Evolutionary conservation across 2,888 invertebrate genomes (phyloP), one percentile per base, ranked within the genome.

Genomic region (Drosophila mulleri): DNA sequence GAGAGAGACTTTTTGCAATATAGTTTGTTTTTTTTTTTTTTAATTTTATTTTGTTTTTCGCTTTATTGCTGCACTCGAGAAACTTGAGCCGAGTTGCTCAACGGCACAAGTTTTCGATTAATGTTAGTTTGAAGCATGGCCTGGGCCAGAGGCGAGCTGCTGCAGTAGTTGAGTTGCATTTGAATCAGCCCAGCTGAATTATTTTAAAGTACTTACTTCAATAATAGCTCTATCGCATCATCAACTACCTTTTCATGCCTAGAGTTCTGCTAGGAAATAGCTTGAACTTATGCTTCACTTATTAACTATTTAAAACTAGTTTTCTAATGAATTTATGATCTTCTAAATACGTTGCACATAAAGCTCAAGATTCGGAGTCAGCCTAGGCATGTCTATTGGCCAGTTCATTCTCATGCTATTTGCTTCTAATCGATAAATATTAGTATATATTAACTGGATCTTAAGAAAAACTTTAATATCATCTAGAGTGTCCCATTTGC

Each of bases 61-160:
- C 6, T 53, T 37, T 41, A 41, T 41, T 54, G 54, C 39, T 39
- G 54, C 54, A 41, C 54, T 54, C 26, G 54, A 53, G 37, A 23
- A 35, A 53, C 37, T 53, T 53, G 53, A 37, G 16, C 20, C 16
- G 52, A 53, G 37, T 53, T 23, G 41, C 41, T 18, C 41, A n/a
- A 29, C 26, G 26, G 41, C 23, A 29, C 26, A 64, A 41, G 41
- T 35, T 65, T 37, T 18, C 18, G 35, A 64, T 65, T 26, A n/a
- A 50, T 64, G 64, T 50, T 12, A 35, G 12, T 61, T 39, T 20
- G 12, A 41, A 26, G 41, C 26, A 11, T n/a, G 26, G 23, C 39
- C n/a, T 8, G 9, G 11, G 11, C 35, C 11, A 29, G 26, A 12
- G 39, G 6, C 11, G 29, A n/a, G n/a, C 6, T 26, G 39, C 26